phyloP scores from a whole-genome alignment of 1,140 invertebrate genomes.

The Leptopilina boulardi region DNA sequence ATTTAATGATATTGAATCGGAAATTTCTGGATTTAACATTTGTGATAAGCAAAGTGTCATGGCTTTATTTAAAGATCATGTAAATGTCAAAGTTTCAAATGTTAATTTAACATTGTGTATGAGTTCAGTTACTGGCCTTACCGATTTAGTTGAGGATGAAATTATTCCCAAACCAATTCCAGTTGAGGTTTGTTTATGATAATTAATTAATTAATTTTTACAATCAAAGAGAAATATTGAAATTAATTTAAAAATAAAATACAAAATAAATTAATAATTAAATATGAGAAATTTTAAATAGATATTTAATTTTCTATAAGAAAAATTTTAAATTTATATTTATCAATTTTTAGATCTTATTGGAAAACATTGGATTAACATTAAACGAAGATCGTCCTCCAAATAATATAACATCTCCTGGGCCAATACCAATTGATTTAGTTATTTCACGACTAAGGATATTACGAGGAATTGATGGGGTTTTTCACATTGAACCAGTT shows the following conservation, averaged over 20 bases:
- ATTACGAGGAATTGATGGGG: slow-evolving; percentile 81
- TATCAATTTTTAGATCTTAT: slow-evolving; percentile 76
- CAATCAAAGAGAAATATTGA: no score
- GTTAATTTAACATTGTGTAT: slow-evolving; percentile 84
- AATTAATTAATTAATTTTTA: not conserved
- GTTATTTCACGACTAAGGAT: slow-evolving; percentile 83
- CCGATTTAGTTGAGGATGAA: slow-evolving; percentile 92
- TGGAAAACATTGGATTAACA: slow-evolving; percentile 83
- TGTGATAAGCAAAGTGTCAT: slow-evolving; percentile 66
- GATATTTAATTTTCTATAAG: not conserved
- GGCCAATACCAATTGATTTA: slow-evolving; percentile 87
- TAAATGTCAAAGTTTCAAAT: slow-evolving; percentile 82
- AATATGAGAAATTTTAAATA: not conserved
- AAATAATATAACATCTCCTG: slow-evolving; percentile 88
- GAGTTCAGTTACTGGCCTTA: slow-evolving; percentile 86
- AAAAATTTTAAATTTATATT: slow-evolving; percentile 32
- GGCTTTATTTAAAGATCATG: slow-evolving; percentile 68
- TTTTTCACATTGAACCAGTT: slow-evolving; percentile 84
- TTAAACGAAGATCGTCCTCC: slow-evolving; percentile 88
- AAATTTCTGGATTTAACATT: slow-evolving; percentile 57
- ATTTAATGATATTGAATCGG: not conserved
- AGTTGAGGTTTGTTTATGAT: slow-evolving; percentile 79
- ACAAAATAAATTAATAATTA: not conserved
- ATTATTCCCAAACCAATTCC: slow-evolving; percentile 86
- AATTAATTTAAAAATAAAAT: no score